Conservation (phyloP, 2,797 vertebrate genomes). For the Notamacropus eugenii region DNA sequence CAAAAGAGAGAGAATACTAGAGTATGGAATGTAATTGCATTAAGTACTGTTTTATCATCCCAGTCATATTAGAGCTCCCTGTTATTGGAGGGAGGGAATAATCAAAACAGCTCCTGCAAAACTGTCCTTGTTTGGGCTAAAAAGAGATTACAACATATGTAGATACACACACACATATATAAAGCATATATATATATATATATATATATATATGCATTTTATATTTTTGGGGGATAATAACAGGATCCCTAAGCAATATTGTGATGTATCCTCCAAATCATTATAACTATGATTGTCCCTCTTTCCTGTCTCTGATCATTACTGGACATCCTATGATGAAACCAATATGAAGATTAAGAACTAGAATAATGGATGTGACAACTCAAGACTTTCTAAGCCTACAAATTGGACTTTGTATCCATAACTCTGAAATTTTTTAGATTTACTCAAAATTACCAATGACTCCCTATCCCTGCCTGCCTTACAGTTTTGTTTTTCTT, state of each 20-base stretch:
- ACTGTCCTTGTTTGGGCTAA: neutral
- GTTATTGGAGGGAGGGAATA: neutral
- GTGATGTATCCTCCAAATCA: neutral
- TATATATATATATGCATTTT: neutral
- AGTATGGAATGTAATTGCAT: neutral
- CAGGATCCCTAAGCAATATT: slow-evolving; percentile 10
- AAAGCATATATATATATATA: neutral
- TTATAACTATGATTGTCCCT: neutral
- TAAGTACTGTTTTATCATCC: neutral
- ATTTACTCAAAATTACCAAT: slow-evolving; percentile 26
- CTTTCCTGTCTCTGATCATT: slow-evolving; percentile 36
- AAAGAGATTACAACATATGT: neutral
- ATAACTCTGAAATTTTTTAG: slow-evolving; percentile 32
- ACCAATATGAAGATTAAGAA: slow-evolving; percentile 27
- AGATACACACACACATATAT: neutral
- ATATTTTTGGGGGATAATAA: neutral
- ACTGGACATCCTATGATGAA: slow-evolving; percentile 55
- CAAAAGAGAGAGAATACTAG: slow-evolving; percentile 32
- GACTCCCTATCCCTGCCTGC: slow-evolving; percentile 25
- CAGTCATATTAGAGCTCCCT: slow-evolving; percentile 4
- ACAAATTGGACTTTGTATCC: slow-evolving; percentile 25
- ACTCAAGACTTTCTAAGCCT: slow-evolving; percentile 47
- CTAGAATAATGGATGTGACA: slow-evolving; percentile 25
- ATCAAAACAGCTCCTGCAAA: neutral
- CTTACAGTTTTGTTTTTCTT: slow-evolving; percentile 37